Evolutionary conservation across 2,888 invertebrate genomes (phyloP), one percentile per base, ranked within the genome.

Genomic region (Apoda limacodes): DNA sequence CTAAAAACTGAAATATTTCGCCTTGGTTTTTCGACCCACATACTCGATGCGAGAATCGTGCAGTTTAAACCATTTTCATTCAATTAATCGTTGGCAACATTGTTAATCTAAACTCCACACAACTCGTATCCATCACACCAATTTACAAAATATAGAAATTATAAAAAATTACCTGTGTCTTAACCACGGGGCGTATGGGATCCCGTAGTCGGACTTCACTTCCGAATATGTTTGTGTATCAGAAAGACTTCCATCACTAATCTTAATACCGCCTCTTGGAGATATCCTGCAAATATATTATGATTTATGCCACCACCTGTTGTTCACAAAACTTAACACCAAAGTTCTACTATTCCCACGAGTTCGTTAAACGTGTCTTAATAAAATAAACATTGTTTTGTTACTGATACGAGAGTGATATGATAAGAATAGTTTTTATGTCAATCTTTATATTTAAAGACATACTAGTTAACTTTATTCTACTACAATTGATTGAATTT

Each of bases 141-240:
- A 23, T 28, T 26, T 19, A 22, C 22, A 35, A 13, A 14, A 21
- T 20, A 25, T n/a, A 33, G 13, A 30, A 34, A 32, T 46, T 9
- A 26, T 21, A 7, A 26, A 13, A 5, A 48, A 35, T 54, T 72
- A 86, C 85, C 93, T 93, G 69, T 93, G 93, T 60, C 93, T 85
- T 53, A 93, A 82, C 93, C 93, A 93, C 41, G 92, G 90, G 11
- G 90, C 89, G 58, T 93, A 93, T 0, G 90, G 89, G 53, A 91
- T 90, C 28, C 89, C 88, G 56, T 90, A 92, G 55, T 90, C 92
- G 21, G 92, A 90, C 46, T 85, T 86, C 9, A 85, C 85, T 59
- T 86, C 86, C 1, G 85, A 85, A 60, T 87, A 87, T 5, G 89
- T 89, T 63, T 92, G 91, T 2, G 92, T 92, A 54, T 94, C 94